Conservation (phyloP, 2,888 invertebrate species). For the Metallyticus violacea region DNA sequence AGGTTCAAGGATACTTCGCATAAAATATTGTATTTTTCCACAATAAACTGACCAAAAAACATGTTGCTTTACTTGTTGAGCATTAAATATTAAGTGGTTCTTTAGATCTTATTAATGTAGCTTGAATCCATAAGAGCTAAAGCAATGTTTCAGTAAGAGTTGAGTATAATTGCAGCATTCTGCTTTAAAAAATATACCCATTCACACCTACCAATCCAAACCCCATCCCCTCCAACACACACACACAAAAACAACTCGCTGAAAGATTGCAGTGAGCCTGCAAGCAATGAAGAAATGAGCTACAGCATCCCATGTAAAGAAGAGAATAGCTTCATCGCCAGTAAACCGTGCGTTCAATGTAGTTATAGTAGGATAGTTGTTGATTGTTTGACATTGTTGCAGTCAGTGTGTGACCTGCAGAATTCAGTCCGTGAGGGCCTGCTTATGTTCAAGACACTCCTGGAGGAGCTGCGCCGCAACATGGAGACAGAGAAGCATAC, state of each 20-base stretch:
- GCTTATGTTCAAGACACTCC: constrained; percentile 60
- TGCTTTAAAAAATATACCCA: no score
- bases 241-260: background rate
- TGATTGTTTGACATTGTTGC: constrained; percentile 31
- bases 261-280: background rate
- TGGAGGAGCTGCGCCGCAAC: constrained; percentile 64
- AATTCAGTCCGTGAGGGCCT: constrained; percentile 66
- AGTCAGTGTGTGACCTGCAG: constrained; percentile 58
- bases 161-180: background rate
- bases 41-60: no score
- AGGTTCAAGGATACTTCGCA: no score
- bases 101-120: no score
- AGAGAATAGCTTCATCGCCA: background rate
- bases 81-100: no score
- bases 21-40: no score
- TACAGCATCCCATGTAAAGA: background rate
- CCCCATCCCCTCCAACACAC: no score
- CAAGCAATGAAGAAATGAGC: background rate
- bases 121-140: background rate
- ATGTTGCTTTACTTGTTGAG: no score
- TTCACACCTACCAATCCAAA: no score
- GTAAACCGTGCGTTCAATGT: background rate
- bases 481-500: constrained; percentile 64
- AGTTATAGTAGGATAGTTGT: background rate
- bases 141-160: background rate